A percentile compares a stretch with the other conserved stretches of the same genome.
Evolutionary conservation across 2,113 vertebrate genomes (phyloP).

Genomic region (Scomber scombrus): DNA sequence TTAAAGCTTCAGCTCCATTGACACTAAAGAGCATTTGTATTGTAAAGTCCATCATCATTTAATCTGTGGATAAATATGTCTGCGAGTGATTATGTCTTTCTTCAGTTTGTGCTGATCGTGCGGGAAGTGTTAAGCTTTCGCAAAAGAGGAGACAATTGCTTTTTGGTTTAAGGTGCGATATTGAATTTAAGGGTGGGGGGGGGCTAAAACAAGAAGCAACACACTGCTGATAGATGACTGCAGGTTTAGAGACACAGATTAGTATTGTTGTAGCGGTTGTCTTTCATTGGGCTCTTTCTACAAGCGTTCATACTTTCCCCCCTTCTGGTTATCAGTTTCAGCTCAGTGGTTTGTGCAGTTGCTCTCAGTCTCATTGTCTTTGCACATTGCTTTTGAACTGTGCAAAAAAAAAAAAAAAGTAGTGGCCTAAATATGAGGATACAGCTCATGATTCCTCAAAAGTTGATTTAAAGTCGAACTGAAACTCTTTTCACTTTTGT

Average conservation of each 20-base stretch:
- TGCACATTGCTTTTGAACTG: conserved; percentile 22
- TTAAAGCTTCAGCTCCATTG: conserved; percentile 67
- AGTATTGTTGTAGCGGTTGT: conserved; percentile 43
- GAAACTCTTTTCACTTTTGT: conserved; percentile 10
- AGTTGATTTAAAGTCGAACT: conserved; percentile 20
- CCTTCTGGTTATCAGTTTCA: conserved; percentile 51
- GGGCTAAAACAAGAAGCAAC: conserved; percentile 19
- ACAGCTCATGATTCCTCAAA: conserved; percentile 49
- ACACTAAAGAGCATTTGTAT: conserved; percentile 68
- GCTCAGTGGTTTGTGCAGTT: conserved; percentile 46
- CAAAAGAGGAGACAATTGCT: conserved; percentile 55
- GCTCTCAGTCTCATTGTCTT: conserved; percentile 53
- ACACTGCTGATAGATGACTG: conserved; percentile 36
- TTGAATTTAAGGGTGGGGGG: conserved; percentile 8
- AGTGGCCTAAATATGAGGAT: conserved; percentile 36
- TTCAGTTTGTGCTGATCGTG: conserved; percentile 64
- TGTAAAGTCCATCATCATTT: conserved; percentile 76
- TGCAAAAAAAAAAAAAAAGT: background rate
- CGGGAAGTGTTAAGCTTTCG: conserved; percentile 55
- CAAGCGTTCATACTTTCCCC: conserved; percentile 12
- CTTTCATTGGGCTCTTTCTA: conserved; percentile 31
- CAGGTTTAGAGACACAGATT: conserved; percentile 65
- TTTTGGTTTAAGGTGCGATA: conserved; percentile 52
- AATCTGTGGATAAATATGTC: conserved; percentile 80
- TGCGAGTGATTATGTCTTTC: conserved; percentile 71